Evolutionary conservation across 35 echinoderm and acorn worm species (phyloP).

Genomic region (Heliocidaris tuberculata): DNA sequence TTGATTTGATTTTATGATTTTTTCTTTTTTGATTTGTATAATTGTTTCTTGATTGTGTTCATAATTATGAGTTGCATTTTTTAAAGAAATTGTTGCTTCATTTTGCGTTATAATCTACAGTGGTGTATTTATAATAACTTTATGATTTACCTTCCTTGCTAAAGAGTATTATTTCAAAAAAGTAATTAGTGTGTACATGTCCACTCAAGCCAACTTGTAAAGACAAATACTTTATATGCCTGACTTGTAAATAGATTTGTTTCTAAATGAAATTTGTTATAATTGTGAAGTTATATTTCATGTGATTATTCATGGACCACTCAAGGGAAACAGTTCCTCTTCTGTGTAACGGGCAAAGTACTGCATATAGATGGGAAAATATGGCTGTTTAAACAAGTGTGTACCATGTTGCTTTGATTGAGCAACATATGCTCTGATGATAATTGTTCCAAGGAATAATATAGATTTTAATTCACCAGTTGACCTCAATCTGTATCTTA

Average conservation of each 20-base stretch:
- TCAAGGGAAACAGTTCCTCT: background rate
- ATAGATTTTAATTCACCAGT: no score
- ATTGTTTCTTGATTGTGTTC: background rate
- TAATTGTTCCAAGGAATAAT: no score
- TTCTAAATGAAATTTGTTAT: background rate
- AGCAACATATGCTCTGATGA: no score
- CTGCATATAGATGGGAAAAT: background rate
- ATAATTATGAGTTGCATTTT: background rate
- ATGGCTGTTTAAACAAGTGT: no score
- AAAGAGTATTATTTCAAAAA: background rate
- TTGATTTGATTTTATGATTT: background rate
- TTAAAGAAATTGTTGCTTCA: background rate
- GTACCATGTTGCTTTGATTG: no score
- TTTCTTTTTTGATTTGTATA: background rate
- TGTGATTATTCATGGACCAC: background rate
- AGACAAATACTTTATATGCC: background rate
- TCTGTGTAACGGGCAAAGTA: background rate
- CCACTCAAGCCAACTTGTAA: background rate
- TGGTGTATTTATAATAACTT: background rate
- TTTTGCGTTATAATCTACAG: background rate
- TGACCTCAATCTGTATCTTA: no score
- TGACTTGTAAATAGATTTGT: slow-evolving; percentile 6
- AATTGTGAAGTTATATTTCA: background rate
- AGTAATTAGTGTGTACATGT: background rate
- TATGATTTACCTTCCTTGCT: background rate